These are phyloP conservation scores for Leptonema lineaticorne DNA, from an alignment of 1,140 invertebrate species.

Conservation along the genomic window DNA sequence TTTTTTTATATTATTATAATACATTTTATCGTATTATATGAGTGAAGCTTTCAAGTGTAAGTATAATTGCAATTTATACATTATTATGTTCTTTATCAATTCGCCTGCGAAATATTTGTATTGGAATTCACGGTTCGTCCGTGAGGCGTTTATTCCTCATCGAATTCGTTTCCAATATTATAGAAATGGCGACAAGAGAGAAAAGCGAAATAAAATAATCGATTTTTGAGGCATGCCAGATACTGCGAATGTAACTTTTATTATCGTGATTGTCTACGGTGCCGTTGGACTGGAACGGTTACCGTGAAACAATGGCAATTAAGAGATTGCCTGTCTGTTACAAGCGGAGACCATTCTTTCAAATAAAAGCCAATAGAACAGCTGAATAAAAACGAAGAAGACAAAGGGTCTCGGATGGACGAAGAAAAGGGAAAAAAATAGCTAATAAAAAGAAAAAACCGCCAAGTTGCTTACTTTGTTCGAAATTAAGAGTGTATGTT, in stretches of 20 bases:
- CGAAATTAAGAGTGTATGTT: constrained; percentile 34
- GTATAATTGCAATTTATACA: no score
- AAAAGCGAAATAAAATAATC: constrained; percentile 7
- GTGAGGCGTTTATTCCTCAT: no score
- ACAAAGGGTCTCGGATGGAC: constrained; percentile 26
- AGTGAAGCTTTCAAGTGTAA: no score
- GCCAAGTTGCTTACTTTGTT: constrained; percentile 35
- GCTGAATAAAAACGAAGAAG: constrained; percentile 34
- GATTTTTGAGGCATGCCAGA: constrained; percentile 13
- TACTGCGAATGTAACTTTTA: constrained; percentile 30
- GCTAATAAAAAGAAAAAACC: constrained; percentile 33
- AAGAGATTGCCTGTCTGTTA: constrained; percentile 36
- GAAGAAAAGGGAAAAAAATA: no score
- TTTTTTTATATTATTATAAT: no score
- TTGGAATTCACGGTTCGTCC: no score
- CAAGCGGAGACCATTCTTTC: constrained; percentile 31
- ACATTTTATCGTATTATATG: no score
- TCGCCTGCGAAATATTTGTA: no score
- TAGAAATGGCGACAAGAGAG: no score
- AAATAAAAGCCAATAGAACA: constrained; percentile 36
- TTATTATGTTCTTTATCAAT: no score
- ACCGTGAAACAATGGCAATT: constrained; percentile 37
- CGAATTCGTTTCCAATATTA: no score
- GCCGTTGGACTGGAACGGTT: constrained; percentile 26
- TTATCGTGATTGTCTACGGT: constrained; percentile 33